These are phyloP conservation scores for Lymantria monacha DNA, from an alignment of 2,888 invertebrate genomes.

Conservation along the genomic window DNA sequence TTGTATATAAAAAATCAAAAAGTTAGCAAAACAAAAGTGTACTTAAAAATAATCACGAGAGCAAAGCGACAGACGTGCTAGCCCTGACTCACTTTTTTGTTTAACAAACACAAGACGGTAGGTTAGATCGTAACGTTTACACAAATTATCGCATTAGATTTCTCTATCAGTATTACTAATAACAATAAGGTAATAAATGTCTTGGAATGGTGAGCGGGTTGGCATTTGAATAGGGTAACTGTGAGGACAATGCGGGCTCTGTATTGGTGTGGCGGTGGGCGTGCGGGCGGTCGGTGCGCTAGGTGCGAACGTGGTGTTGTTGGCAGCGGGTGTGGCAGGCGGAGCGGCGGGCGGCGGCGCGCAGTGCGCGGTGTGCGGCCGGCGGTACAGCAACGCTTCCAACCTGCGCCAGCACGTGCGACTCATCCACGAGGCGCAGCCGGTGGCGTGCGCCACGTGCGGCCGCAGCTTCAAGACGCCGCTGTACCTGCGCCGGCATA, in stretches of 20 bases:
- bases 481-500: slow-evolving; percentile 89
- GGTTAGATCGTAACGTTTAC: too few relatives aligned
- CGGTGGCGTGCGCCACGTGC: slow-evolving; percentile 86
- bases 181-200: background rate
- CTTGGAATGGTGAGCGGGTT: slow-evolving; percentile 1
- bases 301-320: slow-evolving; percentile 56
- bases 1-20: too few relatives aligned
- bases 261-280: slow-evolving; percentile 22
- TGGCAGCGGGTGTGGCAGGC: slow-evolving; percentile 50
- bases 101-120: too few relatives aligned
- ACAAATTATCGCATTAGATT: too few relatives aligned
- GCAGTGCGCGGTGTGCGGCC: slow-evolving; percentile 86
- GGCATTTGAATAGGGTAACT: slow-evolving; percentile 20
- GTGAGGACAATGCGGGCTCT: slow-evolving; percentile 4
- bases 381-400: slow-evolving; percentile 87
- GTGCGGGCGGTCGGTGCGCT: slow-evolving; percentile 27
- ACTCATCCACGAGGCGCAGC: slow-evolving; percentile 87
- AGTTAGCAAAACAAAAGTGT: too few relatives aligned
- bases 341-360: slow-evolving; percentile 63
- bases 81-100: too few relatives aligned
- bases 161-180: background rate
- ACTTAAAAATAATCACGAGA: too few relatives aligned
- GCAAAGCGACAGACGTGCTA: too few relatives aligned
- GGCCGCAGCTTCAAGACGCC: slow-evolving; percentile 89
- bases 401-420: slow-evolving; percentile 89